Base-by-base conservation (phyloP, 1,140 invertebrate genomes). In the Araneus ventricosus region DNA sequence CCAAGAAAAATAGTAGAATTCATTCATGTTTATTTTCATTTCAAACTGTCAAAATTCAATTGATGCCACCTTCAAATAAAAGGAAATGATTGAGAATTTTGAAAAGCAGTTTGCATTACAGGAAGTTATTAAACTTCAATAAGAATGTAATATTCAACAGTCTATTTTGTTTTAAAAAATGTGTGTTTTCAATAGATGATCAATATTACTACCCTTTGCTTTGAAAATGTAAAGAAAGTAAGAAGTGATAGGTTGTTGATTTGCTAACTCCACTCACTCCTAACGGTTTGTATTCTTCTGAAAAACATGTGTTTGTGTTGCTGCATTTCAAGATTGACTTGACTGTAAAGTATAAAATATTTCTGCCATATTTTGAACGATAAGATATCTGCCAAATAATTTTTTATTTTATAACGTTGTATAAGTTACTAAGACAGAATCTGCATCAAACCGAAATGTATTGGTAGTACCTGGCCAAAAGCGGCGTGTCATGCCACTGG, bases 391-490 rank as follows among this genome's bases (percentile, higher is more conserved):
- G 1, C 34, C 34, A 4, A 34, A 37, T 75, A 22, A 17, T 37
- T 75, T 37, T 75, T 75, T 37, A 37, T 14, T 75, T 75, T 34
- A 22, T 63, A 20, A 52, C 7, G 1, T 67, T 14, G 5, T 22
- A 27, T 30, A 8, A 8, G 14, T 67, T 30, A 37, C 6, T 34
- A 14, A 34, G 20, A 75, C 14, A 87, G 85, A 87, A 61, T 61
- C 57, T n/a, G 57, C 24, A 61, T 87, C 22, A 8, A 59, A 61
- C 27, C 88, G 1, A 30, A 63, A 1, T 37, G 8, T n/a, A n/a
- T 4, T 86, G 7, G 90, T 92, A 24, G 39, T 85, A n/a, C 80
- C 90, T 22, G 90, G 90, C n/a, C n/a, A n/a, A n/a, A n/a, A n/a
- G 6, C 80, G 86, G 10, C 70, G 59, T 92, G 90, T 70, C 45